Evolutionary conservation across 2,113 vertebrate genomes (phyloP).

Genomic region (Bostrychus sinensis): DNA sequence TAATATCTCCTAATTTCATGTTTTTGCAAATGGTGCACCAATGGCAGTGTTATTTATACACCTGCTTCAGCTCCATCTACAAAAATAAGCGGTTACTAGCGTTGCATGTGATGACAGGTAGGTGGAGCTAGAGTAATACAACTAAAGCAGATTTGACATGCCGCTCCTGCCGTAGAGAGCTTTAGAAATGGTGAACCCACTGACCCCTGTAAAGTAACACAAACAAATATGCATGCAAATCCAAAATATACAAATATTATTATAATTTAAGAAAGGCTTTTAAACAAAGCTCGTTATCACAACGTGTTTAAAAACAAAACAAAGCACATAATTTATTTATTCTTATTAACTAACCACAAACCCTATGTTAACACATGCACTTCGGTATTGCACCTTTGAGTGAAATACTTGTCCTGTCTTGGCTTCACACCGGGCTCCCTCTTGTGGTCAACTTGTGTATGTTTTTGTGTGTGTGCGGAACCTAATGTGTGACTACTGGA

Average conservation of each 20-base stretch:
- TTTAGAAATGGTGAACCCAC: not conserved
- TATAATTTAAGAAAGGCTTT: not conserved
- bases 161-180: conserved; percentile 7
- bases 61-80: not conserved
- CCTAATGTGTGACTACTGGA: conserved; percentile 21
- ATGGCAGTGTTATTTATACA: not conserved
- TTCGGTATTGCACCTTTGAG: not conserved
- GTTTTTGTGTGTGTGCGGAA: not conserved
- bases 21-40: too few relatives aligned
- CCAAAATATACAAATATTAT: not conserved
- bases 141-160: not conserved
- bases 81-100: not conserved
- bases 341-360: not conserved
- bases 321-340: not conserved
- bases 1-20: too few relatives aligned
- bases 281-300: not conserved
- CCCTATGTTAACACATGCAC: not conserved
- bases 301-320: not conserved
- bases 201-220: conserved; percentile 4
- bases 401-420: conserved; percentile 7
- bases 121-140: conserved; percentile 28
- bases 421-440: conserved; percentile 12
- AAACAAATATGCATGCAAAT: not conserved
- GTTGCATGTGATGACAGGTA: conserved; percentile 17
- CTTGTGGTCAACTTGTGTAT: conserved; percentile 14